Base-by-base conservation (phyloP, 2,113 vertebrate genomes). In the Willisornis vidua region DNA sequence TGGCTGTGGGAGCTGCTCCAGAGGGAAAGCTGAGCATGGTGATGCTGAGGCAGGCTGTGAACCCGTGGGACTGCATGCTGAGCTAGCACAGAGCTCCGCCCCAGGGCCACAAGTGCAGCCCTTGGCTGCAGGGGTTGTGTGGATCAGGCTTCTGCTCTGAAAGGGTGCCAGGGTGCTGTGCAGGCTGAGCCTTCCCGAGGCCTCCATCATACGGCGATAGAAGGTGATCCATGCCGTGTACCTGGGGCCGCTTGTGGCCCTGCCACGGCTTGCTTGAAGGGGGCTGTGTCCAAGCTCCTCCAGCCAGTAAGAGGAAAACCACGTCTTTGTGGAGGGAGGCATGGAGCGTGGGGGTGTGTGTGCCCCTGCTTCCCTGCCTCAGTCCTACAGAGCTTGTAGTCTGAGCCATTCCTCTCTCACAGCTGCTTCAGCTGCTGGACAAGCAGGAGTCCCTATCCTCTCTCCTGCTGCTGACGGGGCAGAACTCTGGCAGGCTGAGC, bases 341-440 rank as follows among this genome's bases (percentile, higher is more conserved):
- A 13, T 89, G 67, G 29, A 83, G 39, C 0, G 0, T 14, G n/a
- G 85, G 45, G 35, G 26, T 28, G 28, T 45, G n/a, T 46, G 55
- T 57, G 51, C 41, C 68, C 61, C 85, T 57, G 19, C 55, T 58
- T 37, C 28, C n/a, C 63, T 79, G n/a, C 76, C 66, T 65, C 23
- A 6, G 31, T 65, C 67, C 54, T 59, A n/a, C 48, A 15, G 28
- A 39, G 85, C 67, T 57, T 79, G 35, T 94, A 82, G 79, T 85
- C 77, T 81, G 94, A 95, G 90, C 78, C 94, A 23, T 93, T 91
- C 67, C 67, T 79, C 73, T 77, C 45, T 61, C 86, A 49, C 68
- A 59, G 93, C 85, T 75, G 89, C 84, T 90, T 87, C 73, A 58
- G 78, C 89, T 79, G 23, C 35, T 35, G 75, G 66, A 52, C 51